Base-by-base conservation (phyloP, 2,113 vertebrate species). In the Menidia beryllina region DNA sequence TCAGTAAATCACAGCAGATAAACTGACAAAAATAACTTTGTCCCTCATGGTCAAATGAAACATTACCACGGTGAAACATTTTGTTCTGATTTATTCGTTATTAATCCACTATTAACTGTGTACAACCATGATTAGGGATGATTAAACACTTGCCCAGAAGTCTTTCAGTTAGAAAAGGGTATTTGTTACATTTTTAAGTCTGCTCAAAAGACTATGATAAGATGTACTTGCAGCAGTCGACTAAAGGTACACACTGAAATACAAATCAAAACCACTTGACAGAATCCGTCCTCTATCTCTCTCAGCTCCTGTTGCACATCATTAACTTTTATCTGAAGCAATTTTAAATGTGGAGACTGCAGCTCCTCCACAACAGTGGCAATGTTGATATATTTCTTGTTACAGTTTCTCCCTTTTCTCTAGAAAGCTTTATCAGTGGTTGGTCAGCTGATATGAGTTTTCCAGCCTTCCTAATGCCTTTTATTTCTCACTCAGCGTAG, bases 381-480 rank as follows among this genome's bases (percentile, higher is more conserved):
- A 65, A 26, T 64, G 63, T 62, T 63, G 57, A 55, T 60, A 7
- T 51, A 27, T 41, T 43, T 8, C 21, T 21, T n/a, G 15, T 69
- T 19, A 51, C 49, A 56, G 34, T 1, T 4, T 20, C 39, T 72
- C 24, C 19, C 38, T 73, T 7, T 58, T 52, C 24, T 69, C 25
- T 41, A 5, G 9, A 13, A 61, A 48, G 19, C 36, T 50, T 83
- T 61, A 68, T 69, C 38, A 69, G 12, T 38, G 54, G 43, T 72
- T 34, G 50, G 14, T 38, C 34, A 55, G 67, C 24, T 34, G 36
- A 7, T 41, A 50, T 69, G 23, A 75, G 56, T 59, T 53, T 13
- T 52, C 7, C 41, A 6, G 38, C 8, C 9, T 50, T 45, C 15
- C 41, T 30, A 43, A 23, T 27, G 50, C 48, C 23, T 34, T 48